phyloP scores from a whole-genome alignment of 2,797 vertebrate species.

The Iguana delicatissima region DNA sequence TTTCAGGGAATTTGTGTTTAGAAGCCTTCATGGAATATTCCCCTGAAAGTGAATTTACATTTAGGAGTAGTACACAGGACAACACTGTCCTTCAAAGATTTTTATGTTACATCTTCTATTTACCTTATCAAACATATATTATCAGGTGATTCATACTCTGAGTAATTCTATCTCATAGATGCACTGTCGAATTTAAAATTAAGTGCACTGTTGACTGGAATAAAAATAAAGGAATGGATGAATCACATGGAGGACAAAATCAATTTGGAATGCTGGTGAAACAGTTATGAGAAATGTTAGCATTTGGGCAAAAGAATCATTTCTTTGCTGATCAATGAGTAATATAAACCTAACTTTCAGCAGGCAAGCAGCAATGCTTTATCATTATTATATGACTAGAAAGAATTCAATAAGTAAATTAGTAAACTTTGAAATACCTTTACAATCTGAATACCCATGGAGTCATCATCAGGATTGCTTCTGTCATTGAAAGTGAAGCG shows the following conservation, averaged over 20 bases:
- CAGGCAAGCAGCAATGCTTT: not conserved
- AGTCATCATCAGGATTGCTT: slow-evolving; percentile 98
- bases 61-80: not conserved
- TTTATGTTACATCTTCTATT: not conserved
- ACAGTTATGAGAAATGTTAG: not conserved
- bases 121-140: not conserved
- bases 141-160: not conserved
- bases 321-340: not conserved
- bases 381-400: not conserved
- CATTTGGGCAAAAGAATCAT: not conserved
- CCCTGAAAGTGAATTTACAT: not conserved
- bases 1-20: not conserved
- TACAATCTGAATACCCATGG: slow-evolving; percentile 98
- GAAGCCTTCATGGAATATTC: not conserved
- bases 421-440: slow-evolving; percentile 84
- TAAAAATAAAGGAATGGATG: not conserved
- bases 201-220: not conserved
- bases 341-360: not conserved
- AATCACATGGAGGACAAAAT: not conserved
- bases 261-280: not conserved
- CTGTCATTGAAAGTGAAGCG: slow-evolving; percentile 99
- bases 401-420: not conserved
- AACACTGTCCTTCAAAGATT: not conserved
- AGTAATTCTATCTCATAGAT: not conserved
- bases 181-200: not conserved